A percentile compares a stretch with the other conserved stretches of the same genome.
Conservation (phyloP, 2,113 vertebrate species). For the Anoplopoma fimbria region DNA sequence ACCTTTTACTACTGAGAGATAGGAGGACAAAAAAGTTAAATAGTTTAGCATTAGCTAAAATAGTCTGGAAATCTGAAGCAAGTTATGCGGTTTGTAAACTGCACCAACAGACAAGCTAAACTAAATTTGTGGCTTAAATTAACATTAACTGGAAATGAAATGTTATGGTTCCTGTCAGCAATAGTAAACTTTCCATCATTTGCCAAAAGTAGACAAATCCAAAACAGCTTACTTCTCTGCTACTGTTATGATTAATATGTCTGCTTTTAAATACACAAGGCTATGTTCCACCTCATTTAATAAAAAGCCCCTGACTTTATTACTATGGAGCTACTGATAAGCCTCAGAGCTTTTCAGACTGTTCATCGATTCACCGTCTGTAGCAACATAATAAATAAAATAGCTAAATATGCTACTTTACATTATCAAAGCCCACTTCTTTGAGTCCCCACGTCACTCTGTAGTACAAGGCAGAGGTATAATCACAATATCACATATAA, state of each 20-base stretch:
- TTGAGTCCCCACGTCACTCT: background rate
- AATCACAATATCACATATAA: constrained; percentile 22
- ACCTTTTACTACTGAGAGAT: no score
- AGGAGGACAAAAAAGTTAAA: no score
- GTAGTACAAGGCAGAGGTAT: background rate
- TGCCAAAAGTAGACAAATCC: background rate
- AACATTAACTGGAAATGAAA: background rate
- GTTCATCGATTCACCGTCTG: background rate
- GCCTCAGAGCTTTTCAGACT: background rate
- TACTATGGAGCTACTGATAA: background rate
- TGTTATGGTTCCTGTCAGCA: background rate
- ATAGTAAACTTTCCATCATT: no score
- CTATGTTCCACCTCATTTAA: constrained; percentile 4
- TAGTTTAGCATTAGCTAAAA: background rate
- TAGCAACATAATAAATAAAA: background rate
- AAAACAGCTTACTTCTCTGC: background rate
- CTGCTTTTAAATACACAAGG: background rate
- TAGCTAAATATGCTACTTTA: background rate
- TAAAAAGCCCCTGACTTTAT: background rate
- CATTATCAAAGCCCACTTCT: background rate
- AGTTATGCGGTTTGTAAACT: background rate
- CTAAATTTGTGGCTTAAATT: background rate
- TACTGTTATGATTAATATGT: background rate
- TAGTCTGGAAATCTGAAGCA: background rate
- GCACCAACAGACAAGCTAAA: background rate